A percentile compares a stretch with the other conserved stretches of the same genome.
Evolutionary conservation across 2,113 vertebrate genomes (phyloP).

Genomic region (Clinocottus analis): DNA sequence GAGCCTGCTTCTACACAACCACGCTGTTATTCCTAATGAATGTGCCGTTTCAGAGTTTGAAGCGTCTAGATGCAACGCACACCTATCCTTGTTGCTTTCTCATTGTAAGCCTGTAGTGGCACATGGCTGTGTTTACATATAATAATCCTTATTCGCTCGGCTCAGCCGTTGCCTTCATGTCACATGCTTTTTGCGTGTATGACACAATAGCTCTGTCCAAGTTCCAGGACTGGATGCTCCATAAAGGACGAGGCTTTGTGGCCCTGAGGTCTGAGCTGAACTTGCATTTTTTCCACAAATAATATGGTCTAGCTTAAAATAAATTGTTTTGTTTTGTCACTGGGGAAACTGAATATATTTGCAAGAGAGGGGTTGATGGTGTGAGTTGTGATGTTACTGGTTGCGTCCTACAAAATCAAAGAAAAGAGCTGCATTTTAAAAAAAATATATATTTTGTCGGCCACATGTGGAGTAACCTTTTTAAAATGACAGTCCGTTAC

Average conservation of each 20-base stretch:
- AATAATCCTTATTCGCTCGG: background rate
- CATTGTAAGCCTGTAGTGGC: background rate
- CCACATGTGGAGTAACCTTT: background rate
- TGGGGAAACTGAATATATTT: background rate
- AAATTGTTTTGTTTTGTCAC: background rate
- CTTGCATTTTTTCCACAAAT: background rate
- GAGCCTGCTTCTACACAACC: background rate
- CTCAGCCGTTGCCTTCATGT: background rate
- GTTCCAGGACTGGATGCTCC: background rate
- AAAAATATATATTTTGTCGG: too few relatives aligned
- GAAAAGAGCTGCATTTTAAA: background rate
- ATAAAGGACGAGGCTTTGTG: background rate
- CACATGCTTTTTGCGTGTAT: background rate
- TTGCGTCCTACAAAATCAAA: constrained; percentile 1
- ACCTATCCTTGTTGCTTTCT: too few relatives aligned
- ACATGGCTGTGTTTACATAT: constrained; percentile 3
- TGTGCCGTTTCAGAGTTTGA: background rate
- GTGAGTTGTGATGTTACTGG: background rate
- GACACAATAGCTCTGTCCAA: background rate
- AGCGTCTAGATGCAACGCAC: background rate
- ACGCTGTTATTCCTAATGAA: background rate
- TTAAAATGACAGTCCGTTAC: background rate
- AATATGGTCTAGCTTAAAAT: background rate
- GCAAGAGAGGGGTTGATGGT: constrained; percentile 8
- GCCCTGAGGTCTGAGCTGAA: background rate